Evolutionary conservation across 2,888 invertebrate species (phyloP).

Genomic region (Morpho achilles): DNA sequence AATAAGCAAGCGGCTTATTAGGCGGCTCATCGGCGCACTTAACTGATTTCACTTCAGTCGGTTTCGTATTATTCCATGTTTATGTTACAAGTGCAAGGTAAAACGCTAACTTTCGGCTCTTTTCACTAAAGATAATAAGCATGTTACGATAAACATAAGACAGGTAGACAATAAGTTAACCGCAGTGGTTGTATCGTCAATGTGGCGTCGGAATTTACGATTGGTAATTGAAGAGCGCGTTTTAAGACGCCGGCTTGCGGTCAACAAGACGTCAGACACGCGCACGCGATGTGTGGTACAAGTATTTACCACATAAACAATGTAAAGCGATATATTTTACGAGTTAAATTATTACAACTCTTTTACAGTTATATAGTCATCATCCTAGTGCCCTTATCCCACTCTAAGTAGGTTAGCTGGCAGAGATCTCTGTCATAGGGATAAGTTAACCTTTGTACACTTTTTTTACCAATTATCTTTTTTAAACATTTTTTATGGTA

Average conservation of each 20-base stretch:
- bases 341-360: too few relatives aligned
- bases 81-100: constrained; percentile 4
- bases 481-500: too few relatives aligned
- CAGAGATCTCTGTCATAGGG: too few relatives aligned
- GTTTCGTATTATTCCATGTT: not conserved
- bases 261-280: constrained; percentile 37
- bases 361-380: too few relatives aligned
- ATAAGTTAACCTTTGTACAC: too few relatives aligned
- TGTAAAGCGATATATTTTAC: too few relatives aligned
- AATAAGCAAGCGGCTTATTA: too few relatives aligned
- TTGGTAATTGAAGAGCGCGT: constrained; percentile 71
- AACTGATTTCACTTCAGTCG: not conserved
- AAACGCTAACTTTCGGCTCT: constrained; percentile 10
- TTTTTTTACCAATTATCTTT: too few relatives aligned
- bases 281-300: constrained; percentile 50
- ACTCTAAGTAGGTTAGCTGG: too few relatives aligned
- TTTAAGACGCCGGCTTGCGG: constrained; percentile 52
- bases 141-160: constrained; percentile 29
- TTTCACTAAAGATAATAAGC: constrained; percentile 26
- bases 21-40: too few relatives aligned
- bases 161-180: constrained; percentile 30
- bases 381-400: too few relatives aligned
- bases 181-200: constrained; percentile 40
- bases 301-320: constrained; percentile 11
- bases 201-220: constrained; percentile 66